These are phyloP conservation scores for Anomalospiza imberbis DNA, from an alignment of 2,797 vertebrate genomes.

Conservation along the genomic window DNA sequence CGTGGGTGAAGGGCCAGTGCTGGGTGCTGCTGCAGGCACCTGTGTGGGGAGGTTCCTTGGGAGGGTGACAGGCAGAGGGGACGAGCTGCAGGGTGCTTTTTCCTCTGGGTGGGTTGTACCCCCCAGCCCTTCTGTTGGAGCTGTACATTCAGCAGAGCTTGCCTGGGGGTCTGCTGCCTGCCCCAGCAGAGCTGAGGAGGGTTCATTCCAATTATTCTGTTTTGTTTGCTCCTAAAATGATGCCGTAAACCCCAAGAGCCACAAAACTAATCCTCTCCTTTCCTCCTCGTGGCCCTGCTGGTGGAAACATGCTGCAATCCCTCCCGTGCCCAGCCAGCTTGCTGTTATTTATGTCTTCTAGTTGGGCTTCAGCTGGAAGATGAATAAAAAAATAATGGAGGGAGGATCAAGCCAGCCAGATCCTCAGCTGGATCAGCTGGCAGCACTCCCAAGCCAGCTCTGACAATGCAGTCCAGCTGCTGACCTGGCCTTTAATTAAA, in stretches of 20 bases:
- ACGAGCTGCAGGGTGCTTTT: not conserved
- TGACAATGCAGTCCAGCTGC: not conserved
- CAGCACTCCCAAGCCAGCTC: not conserved
- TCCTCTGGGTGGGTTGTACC: not conserved
- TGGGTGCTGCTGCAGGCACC: not conserved
- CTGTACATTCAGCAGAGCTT: not conserved
- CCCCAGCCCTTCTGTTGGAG: not conserved
- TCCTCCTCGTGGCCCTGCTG: constrained; percentile 24
- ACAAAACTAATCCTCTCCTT: constrained; percentile 10
- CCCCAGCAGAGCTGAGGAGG: not conserved
- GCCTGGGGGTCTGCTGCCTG: not conserved
- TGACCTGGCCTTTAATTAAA: not conserved
- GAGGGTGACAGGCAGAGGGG: not conserved
- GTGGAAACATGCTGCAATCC: constrained; percentile 58
- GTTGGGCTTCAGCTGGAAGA: constrained; percentile 36
- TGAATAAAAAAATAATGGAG: not conserved
- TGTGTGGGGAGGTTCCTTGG: not conserved
- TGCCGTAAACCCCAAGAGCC: not conserved
- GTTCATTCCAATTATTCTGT: not conserved
- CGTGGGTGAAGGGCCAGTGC: not conserved
- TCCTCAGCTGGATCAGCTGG: constrained; percentile 19
- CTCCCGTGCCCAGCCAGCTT: not conserved
- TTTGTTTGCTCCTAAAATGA: not conserved
- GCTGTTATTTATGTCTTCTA: constrained; percentile 34
- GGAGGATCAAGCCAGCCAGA: not conserved